Base-by-base conservation (phyloP, 2,888 invertebrate genomes). In the Pyrochroa serraticornis region DNA sequence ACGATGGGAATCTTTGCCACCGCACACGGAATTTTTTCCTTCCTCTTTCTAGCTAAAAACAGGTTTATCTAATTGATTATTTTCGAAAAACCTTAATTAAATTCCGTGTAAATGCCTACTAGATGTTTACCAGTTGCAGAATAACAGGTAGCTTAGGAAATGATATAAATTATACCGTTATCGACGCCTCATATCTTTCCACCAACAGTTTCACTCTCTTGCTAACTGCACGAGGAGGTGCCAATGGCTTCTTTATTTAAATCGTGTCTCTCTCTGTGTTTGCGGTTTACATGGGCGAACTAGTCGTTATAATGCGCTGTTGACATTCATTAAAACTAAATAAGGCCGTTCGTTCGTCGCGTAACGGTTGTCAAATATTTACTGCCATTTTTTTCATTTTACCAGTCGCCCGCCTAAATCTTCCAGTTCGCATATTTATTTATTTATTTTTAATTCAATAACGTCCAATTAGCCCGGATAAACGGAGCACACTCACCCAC, bases 51-150 rank as follows among this genome's bases (percentile, higher is more conserved):
- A 39, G 46, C 46, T 41, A 45, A 50, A 60, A 69, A 67, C 68
- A 56, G 67, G 68, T 69, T 67, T 55, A 58, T 60, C 57, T 66
- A 69, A 69, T 66, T 67, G 68, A 68, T 68, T 66, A 65, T 67
- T 65, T 65, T 65, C 51, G 44, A 68, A 65, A 66, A 66, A 66
- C 45, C 59, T 64, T 67, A 69, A 69, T 69, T 69, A 69, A 66
- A 65, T 55, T 60, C 60, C 47, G 44, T 51, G 57, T 64, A 66
- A 64, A 64, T 62, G 60, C 60, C 59, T 60, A 65, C 62, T 65
- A 62, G 63, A 64, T 58, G 60, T 65, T 59, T 60, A 61, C 48
- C 60, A 64, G 65, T 66, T 63, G 66, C 66, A 53, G 61, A 65
- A 69, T 58, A 63, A 68, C 66, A 64, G 67, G 68, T 68, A 68